A percentile compares a stretch with the other conserved stretches of the same genome.
These are phyloP conservation scores for Phacellophora camtschatica DNA, from an alignment of 30 jellyfish, hydroid and myxozoan species.

Conservation along the genomic window DNA sequence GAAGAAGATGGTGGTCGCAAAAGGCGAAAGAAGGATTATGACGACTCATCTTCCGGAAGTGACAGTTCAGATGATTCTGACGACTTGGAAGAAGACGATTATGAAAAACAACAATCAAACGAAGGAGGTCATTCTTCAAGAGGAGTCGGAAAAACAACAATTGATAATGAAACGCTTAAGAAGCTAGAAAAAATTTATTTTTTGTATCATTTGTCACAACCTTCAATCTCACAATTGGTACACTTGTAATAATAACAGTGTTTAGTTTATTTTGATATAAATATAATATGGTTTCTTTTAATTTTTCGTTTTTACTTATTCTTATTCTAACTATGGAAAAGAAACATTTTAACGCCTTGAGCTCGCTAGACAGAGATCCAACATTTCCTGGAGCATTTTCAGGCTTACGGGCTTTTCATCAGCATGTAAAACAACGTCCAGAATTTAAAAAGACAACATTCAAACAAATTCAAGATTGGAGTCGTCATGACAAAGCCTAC, in stretches of 20 bases:
- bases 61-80: neutral
- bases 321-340: neutral
- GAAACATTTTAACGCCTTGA: too few relatives aligned
- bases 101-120: neutral
- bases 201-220: too few relatives aligned
- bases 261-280: too few relatives aligned
- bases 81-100: neutral
- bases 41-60: too few relatives aligned
- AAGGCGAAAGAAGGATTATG: too few relatives aligned
- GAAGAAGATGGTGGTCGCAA: neutral
- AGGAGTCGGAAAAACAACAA: neutral
- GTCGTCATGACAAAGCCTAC: neutral
- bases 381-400: neutral
- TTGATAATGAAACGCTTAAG: too few relatives aligned
- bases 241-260: too few relatives aligned
- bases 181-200: too few relatives aligned
- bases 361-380: neutral
- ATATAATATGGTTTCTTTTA: too few relatives aligned
- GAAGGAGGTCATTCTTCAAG: neutral
- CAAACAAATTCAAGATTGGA: neutral
- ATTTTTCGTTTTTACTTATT: too few relatives aligned
- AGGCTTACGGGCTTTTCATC: neutral
- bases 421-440: neutral
- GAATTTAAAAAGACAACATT: neutral
- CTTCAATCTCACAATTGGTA: too few relatives aligned